Conservation (phyloP, 2,797 vertebrate species). For the Oceanodroma leucorhoa region DNA sequence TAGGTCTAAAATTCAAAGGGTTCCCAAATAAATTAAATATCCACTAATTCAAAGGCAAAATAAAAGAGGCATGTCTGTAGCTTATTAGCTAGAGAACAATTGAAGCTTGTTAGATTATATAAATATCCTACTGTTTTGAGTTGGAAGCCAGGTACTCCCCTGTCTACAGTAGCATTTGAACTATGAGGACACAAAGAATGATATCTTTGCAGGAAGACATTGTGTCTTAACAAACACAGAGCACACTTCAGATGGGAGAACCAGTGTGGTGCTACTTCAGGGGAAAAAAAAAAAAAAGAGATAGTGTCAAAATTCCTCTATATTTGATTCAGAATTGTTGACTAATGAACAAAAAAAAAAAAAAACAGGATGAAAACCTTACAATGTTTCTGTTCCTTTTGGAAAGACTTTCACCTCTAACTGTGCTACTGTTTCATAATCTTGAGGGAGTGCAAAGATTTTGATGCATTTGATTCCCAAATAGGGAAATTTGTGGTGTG, state of each 20-base stretch:
- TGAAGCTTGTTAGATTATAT: background rate
- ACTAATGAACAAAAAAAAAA: background rate
- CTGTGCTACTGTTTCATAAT: background rate
- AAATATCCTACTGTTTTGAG: background rate
- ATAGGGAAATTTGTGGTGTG: background rate
- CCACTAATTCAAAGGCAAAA: background rate
- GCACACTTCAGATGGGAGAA: background rate
- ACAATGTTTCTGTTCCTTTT: background rate
- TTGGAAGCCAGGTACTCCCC: background rate
- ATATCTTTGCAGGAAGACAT: background rate
- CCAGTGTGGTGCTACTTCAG: accelerated
- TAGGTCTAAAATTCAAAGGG: background rate
- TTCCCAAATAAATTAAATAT: background rate
- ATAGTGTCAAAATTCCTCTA: background rate
- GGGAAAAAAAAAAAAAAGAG: background rate
- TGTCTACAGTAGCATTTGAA: background rate
- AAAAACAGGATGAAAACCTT: background rate
- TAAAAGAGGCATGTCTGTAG: background rate
- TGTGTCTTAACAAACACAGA: background rate
- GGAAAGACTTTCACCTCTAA: background rate
- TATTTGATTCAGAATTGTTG: background rate
- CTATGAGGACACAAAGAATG: background rate
- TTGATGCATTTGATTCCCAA: background rate
- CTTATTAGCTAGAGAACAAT: background rate
- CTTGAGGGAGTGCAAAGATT: background rate